phyloP scores from a whole-genome alignment of 2,113 vertebrate species.

The Tragelaphus strepsiceros region DNA sequence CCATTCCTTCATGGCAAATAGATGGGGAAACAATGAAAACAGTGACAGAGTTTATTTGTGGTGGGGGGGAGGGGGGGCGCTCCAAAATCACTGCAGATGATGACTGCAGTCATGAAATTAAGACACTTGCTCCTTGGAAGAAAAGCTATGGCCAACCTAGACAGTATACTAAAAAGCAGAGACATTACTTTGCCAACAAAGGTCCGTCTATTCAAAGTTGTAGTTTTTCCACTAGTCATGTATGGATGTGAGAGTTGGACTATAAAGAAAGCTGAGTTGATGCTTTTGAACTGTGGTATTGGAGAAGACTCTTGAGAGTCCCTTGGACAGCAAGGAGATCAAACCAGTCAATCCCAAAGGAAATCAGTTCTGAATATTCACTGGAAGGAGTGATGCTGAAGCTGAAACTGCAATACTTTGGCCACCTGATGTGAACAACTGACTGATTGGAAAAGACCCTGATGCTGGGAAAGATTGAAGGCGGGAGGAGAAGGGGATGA shows the following conservation, averaged over 20 bases:
- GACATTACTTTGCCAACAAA: not conserved
- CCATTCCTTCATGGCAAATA: not conserved
- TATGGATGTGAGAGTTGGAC: not conserved
- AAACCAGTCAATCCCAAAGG: not conserved
- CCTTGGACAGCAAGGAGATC: not conserved
- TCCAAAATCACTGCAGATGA: not conserved
- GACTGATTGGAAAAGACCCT: not conserved
- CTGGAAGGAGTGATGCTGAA: not conserved
- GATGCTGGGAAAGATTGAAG: not conserved
- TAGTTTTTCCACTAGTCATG: not conserved
- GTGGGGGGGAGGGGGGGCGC: not conserved
- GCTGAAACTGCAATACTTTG: not conserved
- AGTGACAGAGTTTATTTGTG: not conserved
- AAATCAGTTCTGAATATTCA: not conserved
- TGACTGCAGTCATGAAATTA: not conserved
- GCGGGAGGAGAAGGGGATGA: accelerated
- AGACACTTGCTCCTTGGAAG: not conserved
- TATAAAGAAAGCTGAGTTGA: not conserved
- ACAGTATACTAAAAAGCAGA: not conserved
- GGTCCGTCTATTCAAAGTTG: accelerated
- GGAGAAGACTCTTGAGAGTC: not conserved
- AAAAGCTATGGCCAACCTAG: not conserved
- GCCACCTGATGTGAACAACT: not conserved
- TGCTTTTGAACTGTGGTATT: not conserved
- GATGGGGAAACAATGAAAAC: not conserved